Evolutionary conservation across 2,888 invertebrate genomes (phyloP).

Genomic region (Trissolcus brochymenae): DNA sequence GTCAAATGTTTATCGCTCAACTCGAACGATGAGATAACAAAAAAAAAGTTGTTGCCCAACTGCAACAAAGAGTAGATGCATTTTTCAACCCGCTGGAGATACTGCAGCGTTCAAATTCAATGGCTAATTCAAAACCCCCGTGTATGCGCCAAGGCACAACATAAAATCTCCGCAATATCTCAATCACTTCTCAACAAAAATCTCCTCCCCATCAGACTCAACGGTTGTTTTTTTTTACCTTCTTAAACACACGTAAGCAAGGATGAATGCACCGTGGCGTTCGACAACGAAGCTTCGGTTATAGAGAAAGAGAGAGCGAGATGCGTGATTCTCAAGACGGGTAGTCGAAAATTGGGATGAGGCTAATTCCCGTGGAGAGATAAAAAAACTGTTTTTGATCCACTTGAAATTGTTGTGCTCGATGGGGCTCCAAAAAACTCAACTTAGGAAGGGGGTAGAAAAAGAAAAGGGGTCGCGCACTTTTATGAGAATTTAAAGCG

Average conservation of each 20-base stretch:
- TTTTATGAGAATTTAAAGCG: conserved; percentile 70
- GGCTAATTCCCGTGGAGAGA: conserved; percentile 17
- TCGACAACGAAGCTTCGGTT: not conserved
- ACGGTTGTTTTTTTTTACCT: no score
- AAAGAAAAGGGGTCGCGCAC: not conserved
- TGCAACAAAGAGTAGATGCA: no score
- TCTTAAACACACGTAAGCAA: not conserved
- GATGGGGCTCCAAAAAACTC: conserved; percentile 62
- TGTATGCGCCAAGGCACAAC: no score
- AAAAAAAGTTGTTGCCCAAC: no score
- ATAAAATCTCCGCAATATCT: no score
- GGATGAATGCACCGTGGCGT: not conserved
- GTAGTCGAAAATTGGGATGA: conserved; percentile 27
- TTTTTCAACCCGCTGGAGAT: no score
- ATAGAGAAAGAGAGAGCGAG: not conserved
- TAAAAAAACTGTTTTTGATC: conserved; percentile 14
- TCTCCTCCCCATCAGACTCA: no score
- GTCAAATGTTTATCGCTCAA: no score
- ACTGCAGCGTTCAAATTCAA: no score
- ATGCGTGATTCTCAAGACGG: conserved; percentile 18
- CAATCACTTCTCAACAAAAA: no score
- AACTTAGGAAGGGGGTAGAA: conserved; percentile 1
- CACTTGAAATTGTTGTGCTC: conserved; percentile 27
- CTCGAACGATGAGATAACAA: no score
- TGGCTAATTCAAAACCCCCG: no score